phyloP scores from a whole-genome alignment of 2,113 vertebrate species.

The Leiothrix lutea region DNA sequence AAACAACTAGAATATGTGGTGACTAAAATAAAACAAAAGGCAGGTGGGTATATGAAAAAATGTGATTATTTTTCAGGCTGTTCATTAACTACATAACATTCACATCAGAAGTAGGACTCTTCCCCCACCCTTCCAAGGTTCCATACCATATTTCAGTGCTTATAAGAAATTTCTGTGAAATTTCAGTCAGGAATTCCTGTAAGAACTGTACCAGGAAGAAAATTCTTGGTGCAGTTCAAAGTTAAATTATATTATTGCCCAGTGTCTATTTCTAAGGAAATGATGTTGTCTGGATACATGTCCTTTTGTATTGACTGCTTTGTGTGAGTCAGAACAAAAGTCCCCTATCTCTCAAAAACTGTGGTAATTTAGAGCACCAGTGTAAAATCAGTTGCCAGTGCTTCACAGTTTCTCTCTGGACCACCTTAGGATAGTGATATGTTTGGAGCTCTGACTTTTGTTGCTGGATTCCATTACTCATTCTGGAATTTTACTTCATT shows the following conservation, averaged over 20 bases:
- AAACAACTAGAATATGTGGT: not conserved
- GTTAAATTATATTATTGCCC: slow-evolving; percentile 33
- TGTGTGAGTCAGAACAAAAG: not conserved
- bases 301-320: slow-evolving; percentile 10
- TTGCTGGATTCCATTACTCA: not conserved
- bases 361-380: not conserved
- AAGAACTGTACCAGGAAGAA: not conserved
- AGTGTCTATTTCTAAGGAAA: slow-evolving; percentile 19
- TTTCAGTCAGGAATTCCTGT: not conserved
- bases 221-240: not conserved
- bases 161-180: slow-evolving; percentile 12
- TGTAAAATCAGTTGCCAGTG: not conserved
- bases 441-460: not conserved
- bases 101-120: not conserved
- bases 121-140: rapidly evolving
- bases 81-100: not conserved
- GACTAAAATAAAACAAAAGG: not conserved
- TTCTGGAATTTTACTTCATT: not conserved
- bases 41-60: not conserved
- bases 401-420: not conserved
- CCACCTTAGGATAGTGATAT: not conserved
- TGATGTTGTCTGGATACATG: not conserved
- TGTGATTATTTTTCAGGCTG: not conserved
- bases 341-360: not conserved
- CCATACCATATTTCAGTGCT: not conserved